phyloP scores from a whole-genome alignment of 2,888 invertebrate genomes.

The Drosophila infuscata region DNA sequence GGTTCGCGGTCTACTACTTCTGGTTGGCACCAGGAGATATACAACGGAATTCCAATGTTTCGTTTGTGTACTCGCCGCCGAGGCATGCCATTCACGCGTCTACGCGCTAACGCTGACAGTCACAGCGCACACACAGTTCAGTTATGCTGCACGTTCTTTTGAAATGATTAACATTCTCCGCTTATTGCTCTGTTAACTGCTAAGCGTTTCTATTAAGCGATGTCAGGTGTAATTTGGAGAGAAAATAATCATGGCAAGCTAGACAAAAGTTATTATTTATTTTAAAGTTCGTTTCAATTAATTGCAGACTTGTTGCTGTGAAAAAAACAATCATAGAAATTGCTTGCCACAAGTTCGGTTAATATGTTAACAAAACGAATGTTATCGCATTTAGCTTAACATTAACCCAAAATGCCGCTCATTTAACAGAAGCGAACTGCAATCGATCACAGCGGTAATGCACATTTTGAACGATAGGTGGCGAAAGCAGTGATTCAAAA shows the following conservation, averaged over 20 bases:
- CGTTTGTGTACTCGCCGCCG: conserved; percentile 46
- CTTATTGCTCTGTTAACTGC: conserved; percentile 2
- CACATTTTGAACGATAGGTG: background rate
- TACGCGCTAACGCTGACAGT: conserved; percentile 30
- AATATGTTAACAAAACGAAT: background rate
- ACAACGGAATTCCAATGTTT: conserved; percentile 48
- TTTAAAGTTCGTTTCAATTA: background rate
- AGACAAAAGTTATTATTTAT: background rate
- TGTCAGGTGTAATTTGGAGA: background rate
- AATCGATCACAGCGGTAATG: background rate
- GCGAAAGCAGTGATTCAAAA: conserved; percentile 14
- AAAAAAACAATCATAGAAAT: background rate
- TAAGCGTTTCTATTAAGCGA: background rate
- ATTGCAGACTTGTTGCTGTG: background rate
- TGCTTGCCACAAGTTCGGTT: background rate
- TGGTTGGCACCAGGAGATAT: conserved; percentile 44
- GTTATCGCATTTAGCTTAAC: background rate
- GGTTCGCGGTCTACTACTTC: conserved; percentile 29
- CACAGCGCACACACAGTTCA: conserved; percentile 13
- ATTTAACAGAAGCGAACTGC: conserved; percentile 15
- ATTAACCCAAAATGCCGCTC: background rate
- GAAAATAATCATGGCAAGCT: background rate
- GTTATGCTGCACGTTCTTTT: background rate
- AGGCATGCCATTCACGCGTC: conserved; percentile 34
- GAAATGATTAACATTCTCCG: background rate